Conservation (phyloP, 2,888 invertebrate species). For the Andrena fulva region DNA sequence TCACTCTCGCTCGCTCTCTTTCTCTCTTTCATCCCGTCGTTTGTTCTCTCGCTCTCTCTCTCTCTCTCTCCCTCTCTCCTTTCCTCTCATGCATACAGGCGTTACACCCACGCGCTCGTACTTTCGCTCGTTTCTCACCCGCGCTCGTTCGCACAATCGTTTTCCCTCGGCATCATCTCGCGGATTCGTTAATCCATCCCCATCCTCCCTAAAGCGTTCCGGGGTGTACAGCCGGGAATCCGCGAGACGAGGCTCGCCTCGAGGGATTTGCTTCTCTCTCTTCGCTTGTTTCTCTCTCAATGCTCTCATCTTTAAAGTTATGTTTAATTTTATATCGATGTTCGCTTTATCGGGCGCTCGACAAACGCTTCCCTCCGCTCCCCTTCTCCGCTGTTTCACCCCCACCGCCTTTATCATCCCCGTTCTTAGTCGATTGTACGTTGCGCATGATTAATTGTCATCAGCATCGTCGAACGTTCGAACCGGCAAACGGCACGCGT, state of each 20-base stretch:
- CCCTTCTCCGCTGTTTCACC: not conserved
- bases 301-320: constrained; percentile 43
- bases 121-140: constrained; percentile 51
- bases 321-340: constrained; percentile 67
- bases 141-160: constrained; percentile 47
- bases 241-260: constrained; percentile 82
- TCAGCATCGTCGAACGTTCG: constrained; percentile 82
- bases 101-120: constrained; percentile 60
- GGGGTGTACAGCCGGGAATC: constrained; percentile 73
- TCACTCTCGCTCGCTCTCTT: constrained; percentile 56
- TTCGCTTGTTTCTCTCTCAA: constrained; percentile 45
- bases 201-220: constrained; percentile 66
- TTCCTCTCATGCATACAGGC: constrained; percentile 56
- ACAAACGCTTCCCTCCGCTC: constrained; percentile 73
- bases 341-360: constrained; percentile 82
- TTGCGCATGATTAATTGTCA: constrained; percentile 41
- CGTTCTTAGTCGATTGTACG: constrained; percentile 42
- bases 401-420: not conserved
- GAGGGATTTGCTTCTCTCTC: constrained; percentile 61
- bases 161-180: constrained; percentile 80
- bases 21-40: constrained; percentile 53
- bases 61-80: constrained; percentile 57
- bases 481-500: constrained; percentile 77
- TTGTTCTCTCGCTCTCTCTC: constrained; percentile 59
- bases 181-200: constrained; percentile 76